Evolutionary conservation across 2,888 invertebrate species (phyloP).

Genomic region (Pseudoips prasinana): DNA sequence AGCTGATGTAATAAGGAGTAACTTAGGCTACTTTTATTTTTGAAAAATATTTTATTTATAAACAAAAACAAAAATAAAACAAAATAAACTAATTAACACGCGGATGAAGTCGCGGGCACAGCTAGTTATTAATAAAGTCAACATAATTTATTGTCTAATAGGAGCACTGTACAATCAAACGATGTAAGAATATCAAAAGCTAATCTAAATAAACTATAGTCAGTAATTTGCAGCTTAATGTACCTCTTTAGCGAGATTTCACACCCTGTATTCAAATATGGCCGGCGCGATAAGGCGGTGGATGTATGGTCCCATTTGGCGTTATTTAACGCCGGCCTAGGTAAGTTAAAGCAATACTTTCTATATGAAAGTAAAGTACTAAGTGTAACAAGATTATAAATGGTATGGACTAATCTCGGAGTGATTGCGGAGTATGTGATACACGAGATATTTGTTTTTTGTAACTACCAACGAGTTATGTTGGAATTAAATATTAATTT

Average conservation of each 20-base stretch:
- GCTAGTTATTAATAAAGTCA: too few relatives aligned
- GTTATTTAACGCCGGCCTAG: conserved; percentile 39
- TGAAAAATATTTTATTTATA: too few relatives aligned
- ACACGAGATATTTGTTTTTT: conserved; percentile 23
- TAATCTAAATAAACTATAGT: conserved; percentile 29
- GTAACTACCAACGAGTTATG: conserved; percentile 31
- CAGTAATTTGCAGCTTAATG: conserved; percentile 35
- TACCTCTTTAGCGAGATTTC: conserved; percentile 32
- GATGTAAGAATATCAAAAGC: neutral
- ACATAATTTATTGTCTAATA: too few relatives aligned
- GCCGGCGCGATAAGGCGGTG: conserved; percentile 35
- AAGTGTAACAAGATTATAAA: conserved; percentile 28
- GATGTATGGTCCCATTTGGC: conserved; percentile 44
- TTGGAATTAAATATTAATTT: conserved; percentile 26
- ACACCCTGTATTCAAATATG: conserved; percentile 40
- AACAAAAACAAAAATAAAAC: too few relatives aligned
- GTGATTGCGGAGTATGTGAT: conserved; percentile 19
- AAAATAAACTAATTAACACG: too few relatives aligned
- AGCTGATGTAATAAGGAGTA: too few relatives aligned
- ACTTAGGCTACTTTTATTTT: too few relatives aligned
- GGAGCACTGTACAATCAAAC: too few relatives aligned
- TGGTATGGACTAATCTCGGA: conserved; percentile 27
- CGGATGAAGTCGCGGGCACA: too few relatives aligned
- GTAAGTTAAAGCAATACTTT: conserved; percentile 36
- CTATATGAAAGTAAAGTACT: conserved; percentile 33